Conservation (phyloP, 2,888 invertebrate genomes). For the Rotaria macrura region DNA sequence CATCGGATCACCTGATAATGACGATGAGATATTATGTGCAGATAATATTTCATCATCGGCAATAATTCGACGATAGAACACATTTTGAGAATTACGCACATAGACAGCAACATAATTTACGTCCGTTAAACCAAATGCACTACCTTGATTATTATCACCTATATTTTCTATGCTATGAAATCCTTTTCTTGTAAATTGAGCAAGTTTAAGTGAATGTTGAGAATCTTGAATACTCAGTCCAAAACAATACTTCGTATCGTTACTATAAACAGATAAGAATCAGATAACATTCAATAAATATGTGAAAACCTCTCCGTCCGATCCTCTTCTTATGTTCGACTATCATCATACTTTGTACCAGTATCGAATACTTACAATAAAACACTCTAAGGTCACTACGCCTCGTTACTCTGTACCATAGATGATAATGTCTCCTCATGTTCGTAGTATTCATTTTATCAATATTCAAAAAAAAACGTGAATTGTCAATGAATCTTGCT, state of each 20-base stretch:
- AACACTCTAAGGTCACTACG: too few relatives aligned
- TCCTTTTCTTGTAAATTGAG: constrained; percentile 7
- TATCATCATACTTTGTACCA: too few relatives aligned
- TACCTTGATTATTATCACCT: background rate
- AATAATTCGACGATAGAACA: background rate
- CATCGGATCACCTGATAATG: background rate
- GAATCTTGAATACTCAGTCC: background rate
- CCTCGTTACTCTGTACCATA: too few relatives aligned
- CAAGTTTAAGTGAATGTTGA: background rate
- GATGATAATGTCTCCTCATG: too few relatives aligned
- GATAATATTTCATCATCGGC: background rate
- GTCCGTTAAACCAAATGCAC: background rate
- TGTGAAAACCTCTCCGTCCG: too few relatives aligned
- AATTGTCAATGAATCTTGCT: too few relatives aligned
- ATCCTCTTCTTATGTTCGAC: too few relatives aligned
- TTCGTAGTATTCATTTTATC: too few relatives aligned
- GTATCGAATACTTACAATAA: too few relatives aligned
- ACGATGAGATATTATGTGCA: background rate
- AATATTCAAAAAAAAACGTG: too few relatives aligned
- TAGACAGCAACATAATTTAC: background rate
- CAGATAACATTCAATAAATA: too few relatives aligned
- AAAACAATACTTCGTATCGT: background rate
- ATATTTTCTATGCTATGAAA: constrained; percentile 17
- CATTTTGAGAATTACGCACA: background rate
- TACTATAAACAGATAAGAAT: too few relatives aligned